Conservation (phyloP, 2,888 invertebrate species). For the Caenorhabditis sp. region DNA sequence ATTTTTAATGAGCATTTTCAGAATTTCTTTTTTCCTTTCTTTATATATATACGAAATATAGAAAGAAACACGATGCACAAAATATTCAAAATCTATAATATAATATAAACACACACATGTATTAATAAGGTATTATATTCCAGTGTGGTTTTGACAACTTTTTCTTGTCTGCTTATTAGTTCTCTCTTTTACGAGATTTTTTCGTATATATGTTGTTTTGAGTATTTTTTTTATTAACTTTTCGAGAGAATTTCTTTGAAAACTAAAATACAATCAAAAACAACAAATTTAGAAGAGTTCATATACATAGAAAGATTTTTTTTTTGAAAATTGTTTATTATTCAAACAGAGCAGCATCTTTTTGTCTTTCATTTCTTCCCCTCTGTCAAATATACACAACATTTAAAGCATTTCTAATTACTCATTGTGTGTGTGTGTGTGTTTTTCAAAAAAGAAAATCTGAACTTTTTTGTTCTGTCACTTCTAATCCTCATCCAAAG, state of each 20-base stretch:
- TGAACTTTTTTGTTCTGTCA: too few relatives aligned
- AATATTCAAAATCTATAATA: background rate
- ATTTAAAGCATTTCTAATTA: background rate
- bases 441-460: background rate
- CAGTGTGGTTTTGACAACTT: background rate
- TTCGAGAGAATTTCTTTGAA: background rate
- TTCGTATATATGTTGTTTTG: too few relatives aligned
- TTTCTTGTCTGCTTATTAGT: background rate
- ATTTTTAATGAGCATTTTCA: too few relatives aligned
- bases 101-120: background rate
- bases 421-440: background rate
- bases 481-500: too few relatives aligned
- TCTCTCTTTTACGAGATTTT: background rate
- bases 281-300: too few relatives aligned
- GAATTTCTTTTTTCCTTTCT: too few relatives aligned
- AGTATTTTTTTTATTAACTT: too few relatives aligned
- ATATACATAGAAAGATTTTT: too few relatives aligned
- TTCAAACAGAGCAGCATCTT: background rate
- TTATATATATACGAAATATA: too few relatives aligned
- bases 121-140: background rate
- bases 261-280: background rate
- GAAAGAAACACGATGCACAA: too few relatives aligned
- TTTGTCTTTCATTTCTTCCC: background rate
- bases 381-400: background rate
- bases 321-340: background rate